Evolutionary conservation across 2,113 vertebrate genomes (phyloP), one percentile per base, ranked within the genome.

Genomic region (Tupaia tana): DNA sequence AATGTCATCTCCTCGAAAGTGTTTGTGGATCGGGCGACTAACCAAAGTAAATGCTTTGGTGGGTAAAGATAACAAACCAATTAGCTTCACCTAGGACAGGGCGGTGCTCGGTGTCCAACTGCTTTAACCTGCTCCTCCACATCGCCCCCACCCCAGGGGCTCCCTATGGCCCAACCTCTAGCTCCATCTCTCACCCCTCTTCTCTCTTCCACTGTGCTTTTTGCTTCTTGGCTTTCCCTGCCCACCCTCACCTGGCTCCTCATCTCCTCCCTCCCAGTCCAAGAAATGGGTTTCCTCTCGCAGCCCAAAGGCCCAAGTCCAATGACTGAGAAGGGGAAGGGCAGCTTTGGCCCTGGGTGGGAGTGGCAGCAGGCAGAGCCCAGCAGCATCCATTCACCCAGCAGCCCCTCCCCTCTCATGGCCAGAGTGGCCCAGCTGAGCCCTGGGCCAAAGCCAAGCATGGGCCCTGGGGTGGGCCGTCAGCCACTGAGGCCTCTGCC

Each of bases 31-130:
- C 99, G 99, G 99, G 99, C 99, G 99, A 99, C 99, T 99, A 99
- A 99, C 99, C 99, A 99, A 99, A 99, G 99, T 99, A 99, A 99
- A 99, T 99, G 99, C 99, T 99, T 99, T 99, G 99, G 99, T 99
- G 99, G 99, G 99, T 99, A 99, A 99, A 99, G 99, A 99, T 99
- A 99, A 99, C 99, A 98, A 99, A 99, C 99, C 98, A 99, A 98
- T 99, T 99, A 99, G 99, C 98, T 99, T 99, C 99, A 99, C 99
- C 99, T 98, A 99, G 99, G 99, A 99, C 98, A 98, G 98, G 99
- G 98, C 95, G 98, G 98, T 98, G 98, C 97, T 98, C 94, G 31
- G 93, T 99, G 99, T 99, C 98, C 99, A 95, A 97, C 98, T 98
- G 95, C 98, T 98, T 98, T 97, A 98, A 95, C 98, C 98, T 98